Percentiles rank a stretch among this genome's conserved stretches.
These are phyloP conservation scores for Smittia sp. DNA, from an alignment of 2,888 invertebrate genomes.

Conservation along the genomic window DNA sequence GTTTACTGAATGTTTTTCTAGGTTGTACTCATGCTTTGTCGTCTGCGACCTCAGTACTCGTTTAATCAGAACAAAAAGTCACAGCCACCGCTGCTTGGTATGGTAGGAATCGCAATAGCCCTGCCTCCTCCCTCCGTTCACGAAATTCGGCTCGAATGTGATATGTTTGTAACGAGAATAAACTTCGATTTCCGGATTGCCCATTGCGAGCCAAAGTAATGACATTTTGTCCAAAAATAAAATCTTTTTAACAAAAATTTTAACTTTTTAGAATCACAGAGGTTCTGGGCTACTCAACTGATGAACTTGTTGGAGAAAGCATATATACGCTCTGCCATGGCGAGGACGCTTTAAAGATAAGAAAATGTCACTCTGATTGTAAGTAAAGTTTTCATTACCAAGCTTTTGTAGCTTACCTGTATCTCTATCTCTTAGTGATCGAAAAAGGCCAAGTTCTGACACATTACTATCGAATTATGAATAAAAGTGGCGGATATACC, in stretches of 20 bases:
- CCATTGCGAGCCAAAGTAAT: slow-evolving; percentile 92
- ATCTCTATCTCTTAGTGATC: slow-evolving; percentile 68
- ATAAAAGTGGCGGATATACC: slow-evolving; percentile 92
- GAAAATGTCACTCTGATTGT: slow-evolving; percentile 95
- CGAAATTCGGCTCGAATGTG: slow-evolving; percentile 90
- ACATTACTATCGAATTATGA: slow-evolving; percentile 95
- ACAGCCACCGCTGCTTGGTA: slow-evolving; percentile 84
- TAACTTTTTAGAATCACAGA: slow-evolving; percentile 74
- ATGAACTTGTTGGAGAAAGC: slow-evolving; percentile 90
- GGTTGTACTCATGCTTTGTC: slow-evolving; percentile 91
- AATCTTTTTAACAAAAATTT: slow-evolving; percentile 18
- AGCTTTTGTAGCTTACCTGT: too few relatives aligned
- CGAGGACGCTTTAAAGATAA: slow-evolving; percentile 89
- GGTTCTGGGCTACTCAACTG: slow-evolving; percentile 87
- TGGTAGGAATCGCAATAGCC: slow-evolving; percentile 94
- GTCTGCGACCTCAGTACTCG: slow-evolving; percentile 88
- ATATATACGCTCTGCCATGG: slow-evolving; percentile 93
- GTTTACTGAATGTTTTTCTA: slow-evolving; percentile 54
- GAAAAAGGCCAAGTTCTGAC: slow-evolving; percentile 96
- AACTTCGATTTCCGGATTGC: slow-evolving; percentile 95
- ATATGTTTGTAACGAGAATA: slow-evolving; percentile 95
- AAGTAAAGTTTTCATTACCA: slow-evolving; percentile 59
- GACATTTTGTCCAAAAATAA: background rate
- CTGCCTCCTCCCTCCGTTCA: slow-evolving; percentile 96
- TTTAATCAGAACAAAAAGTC: slow-evolving; percentile 88